Percentiles rank a stretch among this genome's conserved stretches.
These are phyloP conservation scores for Etheostoma spectabile DNA, from an alignment of 2,113 vertebrate genomes.

Conservation along the genomic window DNA sequence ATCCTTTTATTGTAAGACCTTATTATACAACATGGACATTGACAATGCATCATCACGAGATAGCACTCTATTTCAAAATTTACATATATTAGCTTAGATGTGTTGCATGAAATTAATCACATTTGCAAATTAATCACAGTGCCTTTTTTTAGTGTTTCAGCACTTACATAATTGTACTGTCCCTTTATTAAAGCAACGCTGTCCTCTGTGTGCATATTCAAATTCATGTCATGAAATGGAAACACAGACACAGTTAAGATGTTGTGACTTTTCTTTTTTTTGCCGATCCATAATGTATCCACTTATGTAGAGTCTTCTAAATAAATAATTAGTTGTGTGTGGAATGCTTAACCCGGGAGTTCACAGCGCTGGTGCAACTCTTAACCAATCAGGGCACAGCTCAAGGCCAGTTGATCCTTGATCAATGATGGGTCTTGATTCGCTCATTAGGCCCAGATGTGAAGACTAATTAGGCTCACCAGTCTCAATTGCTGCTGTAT, in stretches of 20 bases:
- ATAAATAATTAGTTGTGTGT: slow-evolving; percentile 30
- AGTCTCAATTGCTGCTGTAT: slow-evolving; percentile 67
- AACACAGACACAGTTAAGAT: background rate
- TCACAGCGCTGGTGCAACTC: slow-evolving; percentile 27
- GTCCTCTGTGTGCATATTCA: background rate
- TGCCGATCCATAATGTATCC: background rate
- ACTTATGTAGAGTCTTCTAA: background rate
- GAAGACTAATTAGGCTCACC: slow-evolving; percentile 74
- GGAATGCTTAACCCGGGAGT: slow-evolving; percentile 14
- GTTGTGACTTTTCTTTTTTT: background rate
- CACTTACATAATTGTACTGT: background rate
- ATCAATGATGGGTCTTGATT: slow-evolving; percentile 77
- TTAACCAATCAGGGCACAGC: slow-evolving; percentile 61
- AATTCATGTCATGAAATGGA: background rate
- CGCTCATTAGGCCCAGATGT: slow-evolving; percentile 79
- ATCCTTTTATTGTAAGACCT: background rate
- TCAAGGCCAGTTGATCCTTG: slow-evolving; percentile 71
- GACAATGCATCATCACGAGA: background rate
- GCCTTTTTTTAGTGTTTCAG: background rate
- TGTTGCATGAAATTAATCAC: background rate
- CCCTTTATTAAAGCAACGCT: background rate
- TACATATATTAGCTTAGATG: background rate
- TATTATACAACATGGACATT: background rate
- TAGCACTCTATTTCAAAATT: background rate
- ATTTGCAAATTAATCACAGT: background rate